These are phyloP conservation scores for Slavum lentiscoides DNA, from an alignment of 2,888 invertebrate species.

Conservation along the genomic window DNA sequence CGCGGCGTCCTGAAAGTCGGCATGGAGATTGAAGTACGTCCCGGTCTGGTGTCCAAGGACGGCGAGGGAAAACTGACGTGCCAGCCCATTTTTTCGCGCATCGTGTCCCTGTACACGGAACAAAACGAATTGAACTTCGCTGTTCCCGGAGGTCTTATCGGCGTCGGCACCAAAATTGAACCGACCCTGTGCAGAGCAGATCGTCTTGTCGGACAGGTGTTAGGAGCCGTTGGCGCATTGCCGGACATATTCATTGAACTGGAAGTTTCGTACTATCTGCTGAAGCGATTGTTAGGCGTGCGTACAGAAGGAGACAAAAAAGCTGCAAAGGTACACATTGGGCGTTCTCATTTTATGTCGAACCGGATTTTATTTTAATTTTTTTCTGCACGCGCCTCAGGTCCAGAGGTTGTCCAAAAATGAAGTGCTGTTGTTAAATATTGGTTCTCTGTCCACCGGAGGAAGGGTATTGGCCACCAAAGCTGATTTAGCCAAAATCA, in stretches of 20 bases:
- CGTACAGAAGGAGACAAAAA: slow-evolving; percentile 99
- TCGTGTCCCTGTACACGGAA: slow-evolving; percentile 96
- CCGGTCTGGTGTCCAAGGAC: slow-evolving; percentile 96
- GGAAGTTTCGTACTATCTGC: slow-evolving; percentile 95
- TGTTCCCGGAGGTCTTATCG: slow-evolving; percentile 98
- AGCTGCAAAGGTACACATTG: slow-evolving; percentile 79
- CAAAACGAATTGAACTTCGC: slow-evolving; percentile 98
- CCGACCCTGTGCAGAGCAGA: slow-evolving; percentile 98
- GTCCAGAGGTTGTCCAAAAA: slow-evolving; percentile 68
- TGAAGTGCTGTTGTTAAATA: slow-evolving; percentile 89
- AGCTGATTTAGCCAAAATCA: slow-evolving; percentile 96
- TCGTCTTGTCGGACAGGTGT: slow-evolving; percentile 93
- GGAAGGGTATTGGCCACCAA: slow-evolving; percentile 92
- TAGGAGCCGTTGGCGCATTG: slow-evolving; percentile 94
- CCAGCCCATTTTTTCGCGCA: slow-evolving; percentile 93
- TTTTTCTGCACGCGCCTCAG: slow-evolving; percentile 60
- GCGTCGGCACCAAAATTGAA: slow-evolving; percentile 98
- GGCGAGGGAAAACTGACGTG: slow-evolving; percentile 94
- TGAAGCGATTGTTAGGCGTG: slow-evolving; percentile 94
- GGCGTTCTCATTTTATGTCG: not conserved
- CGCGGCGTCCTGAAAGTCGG: slow-evolving; percentile 95
- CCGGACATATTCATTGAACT: slow-evolving; percentile 97
- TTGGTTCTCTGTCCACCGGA: slow-evolving; percentile 97
- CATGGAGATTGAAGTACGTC: slow-evolving; percentile 98
- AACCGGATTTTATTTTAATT: no score